Evolutionary conservation across 2,888 invertebrate species (phyloP).

Genomic region (Tetragonula carbonaria): DNA sequence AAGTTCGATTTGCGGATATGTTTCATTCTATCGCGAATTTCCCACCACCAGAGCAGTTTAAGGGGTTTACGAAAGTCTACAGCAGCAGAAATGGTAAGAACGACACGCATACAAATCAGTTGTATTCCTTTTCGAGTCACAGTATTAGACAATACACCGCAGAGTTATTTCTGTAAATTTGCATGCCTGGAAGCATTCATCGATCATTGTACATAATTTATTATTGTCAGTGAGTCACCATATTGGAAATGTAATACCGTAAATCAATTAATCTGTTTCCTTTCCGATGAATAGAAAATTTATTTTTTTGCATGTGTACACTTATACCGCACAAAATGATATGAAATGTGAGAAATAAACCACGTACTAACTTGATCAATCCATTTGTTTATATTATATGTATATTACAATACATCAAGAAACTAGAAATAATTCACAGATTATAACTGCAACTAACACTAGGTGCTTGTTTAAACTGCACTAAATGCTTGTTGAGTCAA

Average conservation of each 20-base stretch:
- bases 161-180: constrained; percentile 41
- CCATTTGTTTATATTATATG: not conserved
- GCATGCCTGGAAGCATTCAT: constrained; percentile 15
- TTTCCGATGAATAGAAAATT: constrained; percentile 3
- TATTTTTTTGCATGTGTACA: constrained; percentile 13
- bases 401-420: not conserved
- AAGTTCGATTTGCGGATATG: constrained; percentile 87
- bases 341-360: constrained; percentile 24
- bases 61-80: constrained; percentile 88
- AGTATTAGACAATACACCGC: constrained; percentile 45
- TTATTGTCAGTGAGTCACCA: constrained; percentile 8
- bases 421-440: not conserved
- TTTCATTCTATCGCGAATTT: constrained; percentile 88
- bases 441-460: not conserved
- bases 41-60: constrained; percentile 89
- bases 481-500: not conserved
- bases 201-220: constrained; percentile 16
- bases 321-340: not conserved
- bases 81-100: constrained; percentile 87
- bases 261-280: not conserved
- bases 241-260: not conserved
- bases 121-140: constrained; percentile 20
- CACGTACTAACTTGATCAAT: not conserved
- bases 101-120: constrained; percentile 1
- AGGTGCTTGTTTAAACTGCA: not conserved